These are phyloP conservation scores for Sphaerophoria taeniata DNA, from an alignment of 2,888 invertebrate genomes.

Conservation along the genomic window DNA sequence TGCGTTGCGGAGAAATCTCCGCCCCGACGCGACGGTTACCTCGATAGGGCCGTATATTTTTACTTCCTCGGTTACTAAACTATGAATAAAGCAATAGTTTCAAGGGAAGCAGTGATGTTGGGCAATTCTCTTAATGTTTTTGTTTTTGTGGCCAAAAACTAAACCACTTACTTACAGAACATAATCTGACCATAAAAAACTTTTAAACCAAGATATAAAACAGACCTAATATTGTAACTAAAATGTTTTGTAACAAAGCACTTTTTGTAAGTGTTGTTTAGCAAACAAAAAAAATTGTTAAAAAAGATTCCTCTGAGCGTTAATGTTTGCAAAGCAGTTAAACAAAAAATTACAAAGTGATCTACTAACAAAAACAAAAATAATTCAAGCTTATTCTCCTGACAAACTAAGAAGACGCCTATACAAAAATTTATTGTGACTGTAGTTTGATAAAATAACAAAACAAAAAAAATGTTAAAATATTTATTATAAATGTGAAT, in stretches of 20 bases:
- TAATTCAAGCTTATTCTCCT: constrained; percentile 24
- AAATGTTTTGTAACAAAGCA: constrained; percentile 21
- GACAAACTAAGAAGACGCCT: constrained; percentile 58
- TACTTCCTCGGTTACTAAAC: too few relatives aligned
- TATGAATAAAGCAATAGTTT: too few relatives aligned
- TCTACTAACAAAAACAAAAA: constrained; percentile 18
- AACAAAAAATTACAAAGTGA: constrained; percentile 24
- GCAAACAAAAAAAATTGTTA: not conserved
- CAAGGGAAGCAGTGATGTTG: too few relatives aligned
- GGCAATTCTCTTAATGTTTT: not conserved
- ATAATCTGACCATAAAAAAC: not conserved
- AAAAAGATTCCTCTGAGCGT: constrained; percentile 35
- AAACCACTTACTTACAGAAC: too few relatives aligned
- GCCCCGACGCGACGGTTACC: too few relatives aligned
- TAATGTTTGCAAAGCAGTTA: constrained; percentile 1
- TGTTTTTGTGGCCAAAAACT: not conserved
- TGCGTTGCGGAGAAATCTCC: too few relatives aligned
- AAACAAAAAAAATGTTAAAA: constrained; percentile 16
- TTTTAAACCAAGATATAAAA: not conserved
- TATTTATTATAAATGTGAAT: constrained; percentile 47
- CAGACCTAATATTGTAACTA: constrained; percentile 14
- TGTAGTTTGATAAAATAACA: constrained; percentile 44
- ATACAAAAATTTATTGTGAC: constrained; percentile 61
- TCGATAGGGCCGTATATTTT: too few relatives aligned
- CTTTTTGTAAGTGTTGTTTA: constrained; percentile 12